These are phyloP conservation scores for Probaryconus sp. DNA, from an alignment of 1,140 invertebrate genomes.

Conservation along the genomic window DNA sequence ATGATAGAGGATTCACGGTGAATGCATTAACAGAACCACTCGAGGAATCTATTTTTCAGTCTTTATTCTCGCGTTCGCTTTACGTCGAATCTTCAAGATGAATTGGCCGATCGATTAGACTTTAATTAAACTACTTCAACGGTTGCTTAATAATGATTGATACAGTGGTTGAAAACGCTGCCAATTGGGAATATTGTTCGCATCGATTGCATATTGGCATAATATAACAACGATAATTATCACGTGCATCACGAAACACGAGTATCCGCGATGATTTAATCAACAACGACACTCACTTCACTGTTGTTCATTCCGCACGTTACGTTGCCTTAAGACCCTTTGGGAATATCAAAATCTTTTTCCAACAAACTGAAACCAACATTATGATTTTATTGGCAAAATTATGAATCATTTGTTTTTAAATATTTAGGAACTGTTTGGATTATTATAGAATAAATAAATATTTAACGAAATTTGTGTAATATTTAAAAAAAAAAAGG, in stretches of 20 bases:
- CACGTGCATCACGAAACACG: conserved; percentile 18
- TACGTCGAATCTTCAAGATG: conserved; percentile 39
- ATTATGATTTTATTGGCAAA: no score
- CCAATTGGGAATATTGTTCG: conserved; percentile 21
- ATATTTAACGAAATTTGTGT: no score
- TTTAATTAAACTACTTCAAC: conserved; percentile 53
- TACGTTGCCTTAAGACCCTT: background rate
- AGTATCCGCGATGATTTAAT: conserved; percentile 40
- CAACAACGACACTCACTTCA: conserved; percentile 14
- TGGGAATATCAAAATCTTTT: no score
- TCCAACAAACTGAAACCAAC: no score
- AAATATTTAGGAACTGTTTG: no score
- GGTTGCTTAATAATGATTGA: conserved; percentile 51
- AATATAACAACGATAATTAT: conserved; percentile 46
- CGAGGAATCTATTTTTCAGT: conserved; percentile 15
- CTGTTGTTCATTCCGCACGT: background rate
- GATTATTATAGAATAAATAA: no score
- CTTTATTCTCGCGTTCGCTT: conserved; percentile 29
- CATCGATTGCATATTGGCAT: conserved; percentile 37
- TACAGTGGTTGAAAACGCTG: conserved; percentile 21
- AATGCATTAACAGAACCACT: conserved; percentile 32
- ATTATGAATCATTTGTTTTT: no score
- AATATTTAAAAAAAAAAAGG: no score
- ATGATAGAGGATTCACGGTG: conserved; percentile 4
- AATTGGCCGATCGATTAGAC: conserved; percentile 46